These are phyloP conservation scores for Mythimna lalbum DNA, from an alignment of 2,888 invertebrate genomes.

Conservation along the genomic window DNA sequence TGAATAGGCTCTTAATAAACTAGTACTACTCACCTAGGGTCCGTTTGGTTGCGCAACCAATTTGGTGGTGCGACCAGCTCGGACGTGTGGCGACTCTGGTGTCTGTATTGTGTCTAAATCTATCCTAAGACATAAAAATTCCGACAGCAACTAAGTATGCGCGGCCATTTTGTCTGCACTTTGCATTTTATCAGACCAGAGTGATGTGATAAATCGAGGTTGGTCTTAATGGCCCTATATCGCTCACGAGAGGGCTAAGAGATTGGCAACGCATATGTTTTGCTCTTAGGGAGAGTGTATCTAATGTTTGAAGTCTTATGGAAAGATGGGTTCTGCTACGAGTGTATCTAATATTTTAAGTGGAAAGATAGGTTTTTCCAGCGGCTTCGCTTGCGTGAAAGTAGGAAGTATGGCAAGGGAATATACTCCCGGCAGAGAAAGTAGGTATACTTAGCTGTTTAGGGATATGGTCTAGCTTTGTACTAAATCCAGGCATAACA, in stretches of 20 bases:
- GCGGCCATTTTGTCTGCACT: conserved; percentile 46
- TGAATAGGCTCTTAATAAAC: too few relatives aligned
- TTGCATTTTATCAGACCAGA: conserved; percentile 62
- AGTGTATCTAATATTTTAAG: background rate
- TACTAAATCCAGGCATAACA: too few relatives aligned
- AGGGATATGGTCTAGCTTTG: too few relatives aligned
- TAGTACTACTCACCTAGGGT: too few relatives aligned
- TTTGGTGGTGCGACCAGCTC: too few relatives aligned
- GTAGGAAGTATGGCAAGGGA: too few relatives aligned
- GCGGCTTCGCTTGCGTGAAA: background rate
- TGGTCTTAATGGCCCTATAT: conserved; percentile 75
- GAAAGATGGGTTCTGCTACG: background rate
- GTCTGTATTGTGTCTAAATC: too few relatives aligned
- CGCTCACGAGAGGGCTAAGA: conserved; percentile 68
- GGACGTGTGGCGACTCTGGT: too few relatives aligned
- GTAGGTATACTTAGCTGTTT: too few relatives aligned
- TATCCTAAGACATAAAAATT: conserved; percentile 7
- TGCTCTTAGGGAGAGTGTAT: background rate
- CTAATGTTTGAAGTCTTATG: conserved; percentile 2
- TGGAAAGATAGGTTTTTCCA: background rate
- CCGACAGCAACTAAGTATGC: conserved; percentile 18
- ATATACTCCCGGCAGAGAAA: too few relatives aligned
- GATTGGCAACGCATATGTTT: conserved; percentile 35
- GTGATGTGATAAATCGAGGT: conserved; percentile 74
- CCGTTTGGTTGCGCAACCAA: too few relatives aligned